These are phyloP conservation scores for Epinephelus malabaricus DNA, from an alignment of 2,797 vertebrate species.

Conservation along the genomic window DNA sequence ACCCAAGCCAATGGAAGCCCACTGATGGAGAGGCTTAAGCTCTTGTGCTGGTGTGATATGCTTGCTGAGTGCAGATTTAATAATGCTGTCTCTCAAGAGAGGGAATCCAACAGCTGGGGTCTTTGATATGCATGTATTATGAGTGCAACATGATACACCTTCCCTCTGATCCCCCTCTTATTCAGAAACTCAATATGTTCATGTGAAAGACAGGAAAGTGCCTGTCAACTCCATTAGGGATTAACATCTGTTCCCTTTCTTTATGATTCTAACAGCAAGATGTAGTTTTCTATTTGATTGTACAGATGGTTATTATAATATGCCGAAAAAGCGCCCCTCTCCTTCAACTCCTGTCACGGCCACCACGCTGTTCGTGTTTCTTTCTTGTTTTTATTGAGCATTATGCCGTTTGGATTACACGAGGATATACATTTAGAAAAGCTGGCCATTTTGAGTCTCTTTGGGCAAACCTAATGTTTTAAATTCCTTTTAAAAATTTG, in stretches of 20 bases:
- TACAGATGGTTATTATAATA: conserved; percentile 84
- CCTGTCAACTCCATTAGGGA: conserved; percentile 87
- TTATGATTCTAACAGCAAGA: conserved; percentile 81
- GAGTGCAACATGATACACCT: conserved; percentile 97
- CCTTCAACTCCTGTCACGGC: conserved; percentile 57
- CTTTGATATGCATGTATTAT: conserved; percentile 97
- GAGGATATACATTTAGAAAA: conserved; percentile 36
- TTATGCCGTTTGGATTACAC: conserved; percentile 55
- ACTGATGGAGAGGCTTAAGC: conserved; percentile 82
- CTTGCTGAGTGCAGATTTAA: conserved; percentile 86
- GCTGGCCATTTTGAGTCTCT: conserved; percentile 21
- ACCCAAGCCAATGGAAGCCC: conserved; percentile 73
- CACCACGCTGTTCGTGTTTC: conserved; percentile 52
- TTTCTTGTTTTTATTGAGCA: conserved; percentile 50
- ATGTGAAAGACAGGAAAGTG: conserved; percentile 85
- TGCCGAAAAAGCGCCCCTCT: conserved; percentile 57
- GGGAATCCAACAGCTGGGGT: conserved; percentile 95
- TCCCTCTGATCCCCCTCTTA: conserved; percentile 93
- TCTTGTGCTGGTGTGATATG: conserved; percentile 80
- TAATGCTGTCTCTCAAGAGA: conserved; percentile 94
- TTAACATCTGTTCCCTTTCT: conserved; percentile 86
- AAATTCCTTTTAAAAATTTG: conserved; percentile 23
- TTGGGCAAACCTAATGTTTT: conserved; percentile 13
- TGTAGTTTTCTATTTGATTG: conserved; percentile 80
- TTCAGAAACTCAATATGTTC: conserved; percentile 92